Percentiles rank a stretch among this genome's conserved stretches.
These are phyloP conservation scores for Macropus fuliginosus DNA, from an alignment of 2,797 vertebrate genomes.

Conservation along the genomic window DNA sequence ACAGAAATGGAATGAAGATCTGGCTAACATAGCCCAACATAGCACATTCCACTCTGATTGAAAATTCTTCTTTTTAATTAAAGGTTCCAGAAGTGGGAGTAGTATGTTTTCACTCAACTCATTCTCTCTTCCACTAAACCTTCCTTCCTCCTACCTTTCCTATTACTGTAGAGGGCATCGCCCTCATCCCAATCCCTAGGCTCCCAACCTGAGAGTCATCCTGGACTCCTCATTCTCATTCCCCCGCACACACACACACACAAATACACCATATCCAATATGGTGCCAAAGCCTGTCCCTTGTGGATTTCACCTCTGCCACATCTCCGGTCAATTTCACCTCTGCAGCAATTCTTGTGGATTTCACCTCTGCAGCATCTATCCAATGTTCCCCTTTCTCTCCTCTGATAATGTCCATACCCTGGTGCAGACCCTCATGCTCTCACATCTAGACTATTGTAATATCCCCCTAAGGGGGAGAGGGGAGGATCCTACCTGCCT, in stretches of 20 bases:
- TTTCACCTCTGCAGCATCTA: background rate
- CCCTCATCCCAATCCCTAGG: background rate
- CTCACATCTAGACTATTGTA: background rate
- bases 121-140: background rate
- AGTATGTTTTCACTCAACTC: background rate
- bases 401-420: no score
- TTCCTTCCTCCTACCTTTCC: background rate
- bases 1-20: background rate
- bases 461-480: background rate
- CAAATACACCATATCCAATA: background rate
- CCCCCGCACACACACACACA: no score
- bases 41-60: conserved; percentile 7
- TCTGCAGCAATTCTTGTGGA: background rate
- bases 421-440: background rate
- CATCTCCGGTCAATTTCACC: background rate
- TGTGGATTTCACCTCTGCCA: background rate
- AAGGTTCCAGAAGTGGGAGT: background rate
- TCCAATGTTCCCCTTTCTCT: no score
- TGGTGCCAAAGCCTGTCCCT: background rate
- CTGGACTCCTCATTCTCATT: background rate
- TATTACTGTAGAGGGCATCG: background rate
- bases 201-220: background rate
- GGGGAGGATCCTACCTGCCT: background rate
- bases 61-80: background rate
- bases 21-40: background rate